Base-by-base conservation (phyloP, 2,113 vertebrate species). In the Scomber colias region DNA sequence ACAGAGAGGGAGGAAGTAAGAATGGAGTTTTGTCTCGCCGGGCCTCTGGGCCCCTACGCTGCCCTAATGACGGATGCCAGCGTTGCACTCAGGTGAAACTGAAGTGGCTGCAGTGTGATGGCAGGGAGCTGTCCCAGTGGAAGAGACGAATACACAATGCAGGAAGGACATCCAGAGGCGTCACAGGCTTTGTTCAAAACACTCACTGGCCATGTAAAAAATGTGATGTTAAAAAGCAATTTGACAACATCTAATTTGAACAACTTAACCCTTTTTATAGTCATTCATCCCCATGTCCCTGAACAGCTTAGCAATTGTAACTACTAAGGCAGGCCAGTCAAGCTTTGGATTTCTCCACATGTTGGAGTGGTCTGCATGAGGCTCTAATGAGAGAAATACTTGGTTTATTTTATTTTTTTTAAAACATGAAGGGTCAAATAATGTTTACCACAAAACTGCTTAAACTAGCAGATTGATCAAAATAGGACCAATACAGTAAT, bases 51-150 rank as follows among this genome's bases (percentile, higher is more conserved):
- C 46, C 64, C 80, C 63, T 45, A 11, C 15, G 24, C 60, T 61
- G 35, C 60, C 77, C 73, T 70, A 61, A 85, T 82, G 91, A 79
- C 57, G 11, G 61, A 64, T 82, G 85, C 85, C 75, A 89, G 65
- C 10, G 31, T 50, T 61, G 88, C 85, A 88, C 85, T 92, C 76
- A 75, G 79, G 88, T 90, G 84, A 87, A 90, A 93, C 88, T 66
- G 86, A 82, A 72, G 83, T 81, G 76, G 71, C 67, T 63, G 54
- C 64, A 54, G 49, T 53, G 80, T 71, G 81, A 91, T 82, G 89
- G 75, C 71, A 56, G 45, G 44, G 71, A 82, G 56, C 57, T 2
- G 17, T 69, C 68, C 67, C 82, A 31, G 57, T 27, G 75, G 79
- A 71, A 60, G 45, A 60, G 49, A 71, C 53, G 77, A 87, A 85